These are phyloP conservation scores for Argyrosomus japonicus DNA, from an alignment of 2,113 vertebrate genomes.

Conservation along the genomic window DNA sequence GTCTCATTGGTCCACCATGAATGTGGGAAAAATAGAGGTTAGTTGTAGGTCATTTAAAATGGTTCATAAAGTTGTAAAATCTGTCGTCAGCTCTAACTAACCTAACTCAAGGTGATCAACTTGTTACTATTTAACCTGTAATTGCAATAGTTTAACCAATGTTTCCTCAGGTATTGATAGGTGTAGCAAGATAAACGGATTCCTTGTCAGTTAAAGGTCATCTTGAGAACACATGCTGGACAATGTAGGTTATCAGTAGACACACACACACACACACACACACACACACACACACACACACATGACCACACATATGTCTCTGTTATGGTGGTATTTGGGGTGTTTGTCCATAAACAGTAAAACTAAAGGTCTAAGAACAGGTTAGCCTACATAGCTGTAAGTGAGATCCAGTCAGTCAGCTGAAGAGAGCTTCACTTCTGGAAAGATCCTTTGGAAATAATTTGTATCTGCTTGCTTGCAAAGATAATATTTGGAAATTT, in stretches of 20 bases:
- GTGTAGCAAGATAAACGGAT: not conserved
- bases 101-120: not conserved
- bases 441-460: not conserved
- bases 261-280: slow-evolving; percentile 18
- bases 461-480: not conserved
- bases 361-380: slow-evolving; percentile 46
- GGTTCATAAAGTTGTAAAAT: slow-evolving; percentile 1
- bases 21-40: slow-evolving; percentile 7
- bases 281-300: slow-evolving; percentile 13
- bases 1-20: not conserved
- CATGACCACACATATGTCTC: not conserved
- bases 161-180: not conserved
- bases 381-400: slow-evolving; percentile 10
- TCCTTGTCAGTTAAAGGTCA: slow-evolving; percentile 55
- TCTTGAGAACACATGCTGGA: slow-evolving; percentile 42
- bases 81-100: not conserved
- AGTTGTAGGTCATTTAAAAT: slow-evolving; percentile 10
- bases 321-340: slow-evolving; percentile 58
- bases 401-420: not conserved
- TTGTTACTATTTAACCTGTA: slow-evolving; percentile 29
- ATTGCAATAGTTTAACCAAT: not conserved
- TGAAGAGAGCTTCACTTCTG: not conserved
- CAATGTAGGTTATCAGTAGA: slow-evolving; percentile 62
- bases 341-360: slow-evolving; percentile 73
- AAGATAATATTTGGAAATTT: not conserved